Base-by-base conservation (phyloP, 1,140 invertebrate species). In the Trissolcus basalis region DNA sequence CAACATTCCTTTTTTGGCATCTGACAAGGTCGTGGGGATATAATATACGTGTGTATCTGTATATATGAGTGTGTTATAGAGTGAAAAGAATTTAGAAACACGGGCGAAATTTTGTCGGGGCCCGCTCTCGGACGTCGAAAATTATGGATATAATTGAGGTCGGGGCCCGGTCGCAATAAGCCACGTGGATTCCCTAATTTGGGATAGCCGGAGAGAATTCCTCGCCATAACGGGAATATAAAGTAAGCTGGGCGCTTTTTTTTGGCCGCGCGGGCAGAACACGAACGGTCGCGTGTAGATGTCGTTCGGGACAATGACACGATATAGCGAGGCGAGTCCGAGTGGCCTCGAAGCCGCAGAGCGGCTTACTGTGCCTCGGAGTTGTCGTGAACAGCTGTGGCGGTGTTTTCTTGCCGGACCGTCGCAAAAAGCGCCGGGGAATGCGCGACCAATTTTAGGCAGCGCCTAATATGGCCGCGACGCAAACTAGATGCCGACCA, bases 141-240 rank as follows among this genome's bases (percentile, higher is more conserved):
- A 56, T 67, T 71, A 70, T 67, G 68, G 63, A 77, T 69, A 77
- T 72, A 48, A 69, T 72, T 47, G 63, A 54, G 35, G 19, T 48
- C 19, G 55, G 55, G 32, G 15, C 15, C 0, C 27, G 36, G 45
- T 59, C 54, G 67, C 61, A 77, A 63, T 71, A 77, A 73, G 69
- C 75, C 69, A 78, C 75, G 75, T 73, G 75, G 69, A 73, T 77
- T 77, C 75, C 75, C 75, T 78, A 78, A 73, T 78, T 69, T 73
- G 75, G 75, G 53, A 63, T 64, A 65, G 54, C 32, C 27, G 43
- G 19, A 35, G 68, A 72, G 70, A 64, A 73, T 73, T 78, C 75
- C 60, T 10, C 11, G 51, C 69, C 75, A 69, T 78, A 78, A 78
- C 69, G 69, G 68, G 75, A 77, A 77, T 60, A 49, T 60, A 60